A percentile compares a stretch with the other conserved stretches of the same genome.
Conservation (phyloP, 2,797 vertebrate species). For the Pteropus rufus region DNA sequence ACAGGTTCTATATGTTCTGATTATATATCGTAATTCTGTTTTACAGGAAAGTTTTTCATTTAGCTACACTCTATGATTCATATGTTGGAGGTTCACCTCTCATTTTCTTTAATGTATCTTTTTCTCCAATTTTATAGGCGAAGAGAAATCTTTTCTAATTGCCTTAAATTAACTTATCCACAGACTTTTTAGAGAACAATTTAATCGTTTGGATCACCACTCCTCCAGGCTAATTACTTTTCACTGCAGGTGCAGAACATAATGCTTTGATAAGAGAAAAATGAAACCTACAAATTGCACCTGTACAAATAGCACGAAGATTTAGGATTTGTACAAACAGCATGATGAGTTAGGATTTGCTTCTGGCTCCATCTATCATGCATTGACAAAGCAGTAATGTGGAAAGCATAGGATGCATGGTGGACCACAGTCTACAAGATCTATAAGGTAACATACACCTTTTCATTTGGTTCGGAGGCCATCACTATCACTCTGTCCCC, state of each 20-base stretch:
- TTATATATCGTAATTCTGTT: background rate
- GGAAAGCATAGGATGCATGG: background rate
- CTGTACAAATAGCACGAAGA: background rate
- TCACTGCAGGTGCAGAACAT: slow-evolving; percentile 9
- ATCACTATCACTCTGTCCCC: background rate
- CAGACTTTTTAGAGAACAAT: background rate
- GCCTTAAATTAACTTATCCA: slow-evolving; percentile 36
- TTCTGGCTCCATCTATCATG: background rate
- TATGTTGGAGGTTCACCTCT: background rate
- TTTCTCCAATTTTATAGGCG: slow-evolving; percentile 22
- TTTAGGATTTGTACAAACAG: background rate
- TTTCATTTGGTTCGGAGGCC: background rate
- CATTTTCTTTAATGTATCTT: slow-evolving; percentile 38
- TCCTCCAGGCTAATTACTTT: slow-evolving; percentile 32
- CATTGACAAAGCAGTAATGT: background rate
- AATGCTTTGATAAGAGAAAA: slow-evolving; percentile 32
- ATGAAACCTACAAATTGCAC: background rate
- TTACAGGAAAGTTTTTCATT: slow-evolving; percentile 21
- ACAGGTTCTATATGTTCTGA: background rate
- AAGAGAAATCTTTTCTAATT: slow-evolving; percentile 35
- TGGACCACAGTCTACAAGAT: background rate
- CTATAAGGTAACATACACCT: background rate
- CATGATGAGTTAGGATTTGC: background rate
- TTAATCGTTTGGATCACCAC: background rate
- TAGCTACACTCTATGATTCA: slow-evolving; percentile 25